These are phyloP conservation scores for Itoplectis maculator DNA, from an alignment of 2,888 invertebrate species.

Conservation along the genomic window DNA sequence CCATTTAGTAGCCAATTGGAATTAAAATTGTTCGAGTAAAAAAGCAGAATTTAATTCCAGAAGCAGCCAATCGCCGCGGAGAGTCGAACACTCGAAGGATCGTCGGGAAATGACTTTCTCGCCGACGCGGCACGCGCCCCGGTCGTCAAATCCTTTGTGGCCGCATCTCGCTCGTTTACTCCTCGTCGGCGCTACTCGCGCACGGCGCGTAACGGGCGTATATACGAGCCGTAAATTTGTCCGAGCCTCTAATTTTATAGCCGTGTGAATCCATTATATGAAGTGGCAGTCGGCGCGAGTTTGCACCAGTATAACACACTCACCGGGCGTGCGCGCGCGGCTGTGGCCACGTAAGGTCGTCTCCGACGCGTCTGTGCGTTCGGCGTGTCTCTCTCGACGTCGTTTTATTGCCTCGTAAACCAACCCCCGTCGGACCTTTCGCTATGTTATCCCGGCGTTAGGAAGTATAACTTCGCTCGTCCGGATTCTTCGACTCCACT, in stretches of 20 bases:
- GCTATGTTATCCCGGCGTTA: constrained; percentile 76
- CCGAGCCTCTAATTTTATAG: constrained; percentile 83
- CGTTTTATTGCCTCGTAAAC: constrained; percentile 84
- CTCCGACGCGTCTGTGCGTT: constrained; percentile 51
- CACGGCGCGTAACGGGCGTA: constrained; percentile 60
- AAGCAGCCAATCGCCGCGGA: constrained; percentile 48
- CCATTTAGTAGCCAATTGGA: too few species aligned
- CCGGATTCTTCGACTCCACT: constrained; percentile 68
- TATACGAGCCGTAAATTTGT: constrained; percentile 80
- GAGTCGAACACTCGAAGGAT: constrained; percentile 54
- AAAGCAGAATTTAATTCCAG: too few species aligned
- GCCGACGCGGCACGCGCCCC: constrained; percentile 68
- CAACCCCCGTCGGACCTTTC: constrained; percentile 72
- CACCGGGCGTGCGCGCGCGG: constrained; percentile 58
- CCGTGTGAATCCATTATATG: constrained; percentile 82
- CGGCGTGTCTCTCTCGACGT: constrained; percentile 76
- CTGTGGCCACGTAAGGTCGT: constrained; percentile 65
- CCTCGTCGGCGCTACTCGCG: constrained; percentile 41
- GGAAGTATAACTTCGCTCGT: constrained; percentile 78
- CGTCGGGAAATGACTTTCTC: constrained; percentile 60
- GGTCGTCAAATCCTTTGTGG: constrained; percentile 69
- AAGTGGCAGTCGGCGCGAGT: constrained; percentile 79
- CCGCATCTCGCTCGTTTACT: constrained; percentile 54
- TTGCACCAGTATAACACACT: constrained; percentile 72
- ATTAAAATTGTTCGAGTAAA: neutral